Evolutionary conservation across 1,140 invertebrate genomes (phyloP), one percentile per base, ranked within the genome.

Genomic region (Aphaenogaster floridana): DNA sequence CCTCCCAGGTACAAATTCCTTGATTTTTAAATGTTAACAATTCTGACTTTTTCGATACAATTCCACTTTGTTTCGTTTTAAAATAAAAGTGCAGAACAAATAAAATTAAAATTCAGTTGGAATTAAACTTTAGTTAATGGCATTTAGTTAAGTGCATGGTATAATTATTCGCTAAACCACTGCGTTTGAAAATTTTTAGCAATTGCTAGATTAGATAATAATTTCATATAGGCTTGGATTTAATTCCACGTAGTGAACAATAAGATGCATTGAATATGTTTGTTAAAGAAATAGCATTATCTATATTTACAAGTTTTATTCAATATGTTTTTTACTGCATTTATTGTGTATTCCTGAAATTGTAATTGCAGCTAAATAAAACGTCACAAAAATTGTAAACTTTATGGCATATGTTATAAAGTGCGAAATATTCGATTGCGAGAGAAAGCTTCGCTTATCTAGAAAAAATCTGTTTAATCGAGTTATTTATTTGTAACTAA

Each of bases 21-120:
- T 48, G 6, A 59, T 36, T 61, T 57, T 45, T 59, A 59, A 9
- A 80, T 4, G 28, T 66, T 57, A 42, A 72, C 11, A 52, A 72
- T 54, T 54, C 5, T 83, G 6, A 0, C 17, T 81, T 42, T 57
- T 17, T 81, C 13, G n/a, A 71, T 54, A 52, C 7, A 57, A 21
- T 59, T 57, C 0, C 7, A 0, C 6, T 15, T 15, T 71, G 7
- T 34, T 52, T 21, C 39, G 7, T 68, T 13, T 52, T 39, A 13
- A 42, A 13, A 48, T 36, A 28, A 48, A 45, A 72, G 7, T 48
- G 9, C 11, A 3, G 4, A 45, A 42, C 3, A 80, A 52, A 54
- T 69, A 5, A 59, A 9, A 83, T 0, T 28, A 9, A 79, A 36
- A 11, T n/a, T 0, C 0, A 48, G 3, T 54, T 28, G 1, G 13